Conservation (phyloP, 2,113 vertebrate species). For the Nicator chloris region DNA sequence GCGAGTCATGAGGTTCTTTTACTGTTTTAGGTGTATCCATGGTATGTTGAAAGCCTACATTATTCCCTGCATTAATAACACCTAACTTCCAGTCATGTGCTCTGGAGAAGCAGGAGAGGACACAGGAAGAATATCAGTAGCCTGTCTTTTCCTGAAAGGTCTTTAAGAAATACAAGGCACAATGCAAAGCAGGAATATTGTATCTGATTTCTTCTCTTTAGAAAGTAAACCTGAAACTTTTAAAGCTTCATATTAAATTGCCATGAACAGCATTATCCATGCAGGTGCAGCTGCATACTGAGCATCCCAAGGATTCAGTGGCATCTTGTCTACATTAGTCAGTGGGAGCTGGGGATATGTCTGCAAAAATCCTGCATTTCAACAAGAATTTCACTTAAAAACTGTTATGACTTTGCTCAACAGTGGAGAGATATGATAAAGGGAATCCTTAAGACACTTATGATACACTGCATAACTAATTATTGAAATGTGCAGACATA, state of each 20-base stretch:
- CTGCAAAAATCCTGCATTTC: neutral
- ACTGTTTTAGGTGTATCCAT: neutral
- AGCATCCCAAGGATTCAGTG: neutral
- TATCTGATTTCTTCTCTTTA: neutral
- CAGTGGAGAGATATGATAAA: neutral
- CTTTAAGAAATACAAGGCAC: neutral
- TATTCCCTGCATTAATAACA: neutral
- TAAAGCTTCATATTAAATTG: neutral
- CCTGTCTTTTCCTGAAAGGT: neutral
- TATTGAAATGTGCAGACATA: neutral
- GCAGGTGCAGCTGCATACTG: neutral
- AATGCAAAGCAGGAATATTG: neutral
- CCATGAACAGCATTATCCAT: neutral
- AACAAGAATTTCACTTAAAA: neutral
- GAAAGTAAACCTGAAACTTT: neutral
- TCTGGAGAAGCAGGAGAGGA: neutral
- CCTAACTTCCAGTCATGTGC: neutral
- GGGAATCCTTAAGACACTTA: neutral
- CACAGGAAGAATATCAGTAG: neutral
- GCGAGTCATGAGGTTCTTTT: neutral
- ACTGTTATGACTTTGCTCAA: neutral
- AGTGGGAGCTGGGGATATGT: neutral
- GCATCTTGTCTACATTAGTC: fast-evolving
- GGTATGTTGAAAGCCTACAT: neutral
- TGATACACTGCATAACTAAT: neutral